Evolutionary conservation across 35 echinoderm and acorn worm species (phyloP).

Genomic region (Lytechinus pictus): DNA sequence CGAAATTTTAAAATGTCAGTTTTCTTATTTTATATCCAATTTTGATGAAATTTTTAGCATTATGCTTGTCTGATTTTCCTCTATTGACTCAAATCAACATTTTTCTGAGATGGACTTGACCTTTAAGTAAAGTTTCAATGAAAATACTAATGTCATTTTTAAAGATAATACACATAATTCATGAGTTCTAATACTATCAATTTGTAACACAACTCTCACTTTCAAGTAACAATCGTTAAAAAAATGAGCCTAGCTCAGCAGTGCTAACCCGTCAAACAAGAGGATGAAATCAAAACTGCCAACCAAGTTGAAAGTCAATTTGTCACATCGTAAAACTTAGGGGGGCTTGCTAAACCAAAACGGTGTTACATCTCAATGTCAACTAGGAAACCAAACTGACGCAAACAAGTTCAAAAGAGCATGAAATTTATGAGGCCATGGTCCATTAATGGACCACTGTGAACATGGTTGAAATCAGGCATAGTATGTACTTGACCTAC

Average conservation of each 20-base stretch:
- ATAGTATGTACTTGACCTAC: slow-evolving; percentile 33
- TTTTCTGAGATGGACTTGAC: too few relatives aligned
- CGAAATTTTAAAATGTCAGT: too few relatives aligned
- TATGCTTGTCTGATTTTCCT: too few relatives aligned
- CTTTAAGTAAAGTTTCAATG: neutral
- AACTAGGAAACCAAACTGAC: neutral
- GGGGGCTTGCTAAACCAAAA: neutral
- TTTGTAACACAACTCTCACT: neutral
- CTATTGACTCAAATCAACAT: too few relatives aligned
- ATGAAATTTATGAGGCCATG: neutral
- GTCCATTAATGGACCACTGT: neutral
- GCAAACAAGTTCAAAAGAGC: slow-evolving; percentile 17
- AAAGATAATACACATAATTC: neutral
- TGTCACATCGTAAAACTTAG: neutral
- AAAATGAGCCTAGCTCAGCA: neutral
- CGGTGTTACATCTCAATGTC: neutral
- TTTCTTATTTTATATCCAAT: too few relatives aligned
- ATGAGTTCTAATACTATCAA: neutral
- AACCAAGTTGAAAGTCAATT: slow-evolving; percentile 3
- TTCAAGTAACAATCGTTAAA: neutral
- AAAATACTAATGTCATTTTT: neutral
- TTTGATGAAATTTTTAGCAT: too few relatives aligned
- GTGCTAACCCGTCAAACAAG: neutral
- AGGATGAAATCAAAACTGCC: slow-evolving; percentile 1
- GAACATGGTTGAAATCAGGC: neutral